A percentile compares a stretch with the other conserved stretches of the same genome.
Evolutionary conservation across 53 echinoderm and acorn worm species (phyloP).

Genomic region (Antedon mediterranea): DNA sequence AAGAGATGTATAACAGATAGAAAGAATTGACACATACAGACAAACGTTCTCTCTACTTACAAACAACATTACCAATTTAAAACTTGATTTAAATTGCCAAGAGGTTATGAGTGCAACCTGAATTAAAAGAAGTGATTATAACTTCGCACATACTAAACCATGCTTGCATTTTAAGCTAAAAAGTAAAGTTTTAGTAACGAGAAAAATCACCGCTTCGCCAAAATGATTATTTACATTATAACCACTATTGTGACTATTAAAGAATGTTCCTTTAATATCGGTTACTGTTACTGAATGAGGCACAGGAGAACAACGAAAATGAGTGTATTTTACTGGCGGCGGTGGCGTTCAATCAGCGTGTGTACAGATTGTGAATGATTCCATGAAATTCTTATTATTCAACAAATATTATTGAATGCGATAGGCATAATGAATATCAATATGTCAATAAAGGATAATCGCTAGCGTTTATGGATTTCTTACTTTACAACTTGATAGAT

Average conservation of each 20-base stretch:
- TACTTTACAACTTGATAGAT: neutral
- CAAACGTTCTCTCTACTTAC: no score
- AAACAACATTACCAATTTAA: neutral
- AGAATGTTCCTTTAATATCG: neutral
- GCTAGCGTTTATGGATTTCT: neutral
- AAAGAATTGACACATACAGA: no score
- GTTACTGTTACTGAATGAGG: neutral
- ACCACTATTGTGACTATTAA: neutral
- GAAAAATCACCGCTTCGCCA: neutral
- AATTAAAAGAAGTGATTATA: neutral
- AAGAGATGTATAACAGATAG: no score
- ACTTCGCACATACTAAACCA: neutral
- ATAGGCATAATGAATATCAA: neutral
- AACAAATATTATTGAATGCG: constrained; percentile 1
- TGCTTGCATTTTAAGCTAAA: neutral
- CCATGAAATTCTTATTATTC: constrained; percentile 1
- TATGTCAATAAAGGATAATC: neutral
- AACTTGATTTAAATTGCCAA: neutral
- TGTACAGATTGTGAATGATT: neutral
- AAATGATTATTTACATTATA: neutral
- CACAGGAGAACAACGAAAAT: neutral
- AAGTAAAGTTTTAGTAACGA: neutral
- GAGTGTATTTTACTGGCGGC: neutral
- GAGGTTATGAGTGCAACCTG: neutral
- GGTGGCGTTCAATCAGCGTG: neutral